phyloP scores from a whole-genome alignment of 1,140 invertebrate species.

The silkworm (Bombyx mori) region DNA sequence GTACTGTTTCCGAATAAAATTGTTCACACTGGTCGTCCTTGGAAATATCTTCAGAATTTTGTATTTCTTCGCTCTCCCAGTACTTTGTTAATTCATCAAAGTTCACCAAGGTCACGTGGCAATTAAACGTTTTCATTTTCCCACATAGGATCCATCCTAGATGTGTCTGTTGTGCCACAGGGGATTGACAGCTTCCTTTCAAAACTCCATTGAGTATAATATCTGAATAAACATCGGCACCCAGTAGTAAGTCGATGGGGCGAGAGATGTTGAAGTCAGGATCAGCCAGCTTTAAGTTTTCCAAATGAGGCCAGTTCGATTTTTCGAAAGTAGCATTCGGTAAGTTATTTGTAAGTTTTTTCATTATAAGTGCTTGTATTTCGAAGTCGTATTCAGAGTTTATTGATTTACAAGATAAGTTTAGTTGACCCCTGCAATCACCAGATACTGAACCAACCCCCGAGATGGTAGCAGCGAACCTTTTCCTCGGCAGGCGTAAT shows the following conservation, averaged over 20 bases:
- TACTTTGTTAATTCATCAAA: slow-evolving; percentile 11
- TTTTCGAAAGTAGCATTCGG: slow-evolving; percentile 16
- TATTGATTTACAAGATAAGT: slow-evolving; percentile 10
- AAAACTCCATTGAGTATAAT: slow-evolving; percentile 23
- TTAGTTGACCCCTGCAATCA: slow-evolving; percentile 17
- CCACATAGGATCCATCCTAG: slow-evolving; percentile 27
- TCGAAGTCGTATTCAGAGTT: slow-evolving; percentile 14
- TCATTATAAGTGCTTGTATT: slow-evolving; percentile 20
- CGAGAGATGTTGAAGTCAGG: slow-evolving; percentile 19
- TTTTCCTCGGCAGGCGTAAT: slow-evolving; percentile 10
- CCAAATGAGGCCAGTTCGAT: slow-evolving; percentile 13
- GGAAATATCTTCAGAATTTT: slow-evolving; percentile 3
- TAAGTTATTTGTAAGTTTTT: slow-evolving; percentile 16
- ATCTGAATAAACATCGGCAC: slow-evolving; percentile 19
- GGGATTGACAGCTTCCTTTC: slow-evolving; percentile 6
- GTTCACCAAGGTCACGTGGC: slow-evolving; percentile 5
- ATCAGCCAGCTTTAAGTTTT: slow-evolving; percentile 18
- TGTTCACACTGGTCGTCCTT: slow-evolving; percentile 15
- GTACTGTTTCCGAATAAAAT: slow-evolving; percentile 14
- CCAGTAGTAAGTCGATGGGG: slow-evolving; percentile 17
- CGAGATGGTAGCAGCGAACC: slow-evolving; percentile 12
- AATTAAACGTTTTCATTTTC: no score
- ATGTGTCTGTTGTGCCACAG: slow-evolving; percentile 21
- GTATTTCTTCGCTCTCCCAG: no score
- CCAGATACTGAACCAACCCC: slow-evolving; percentile 15